Base-by-base conservation (phyloP, 2,888 invertebrate genomes). In the Agrilus biguttatus region DNA sequence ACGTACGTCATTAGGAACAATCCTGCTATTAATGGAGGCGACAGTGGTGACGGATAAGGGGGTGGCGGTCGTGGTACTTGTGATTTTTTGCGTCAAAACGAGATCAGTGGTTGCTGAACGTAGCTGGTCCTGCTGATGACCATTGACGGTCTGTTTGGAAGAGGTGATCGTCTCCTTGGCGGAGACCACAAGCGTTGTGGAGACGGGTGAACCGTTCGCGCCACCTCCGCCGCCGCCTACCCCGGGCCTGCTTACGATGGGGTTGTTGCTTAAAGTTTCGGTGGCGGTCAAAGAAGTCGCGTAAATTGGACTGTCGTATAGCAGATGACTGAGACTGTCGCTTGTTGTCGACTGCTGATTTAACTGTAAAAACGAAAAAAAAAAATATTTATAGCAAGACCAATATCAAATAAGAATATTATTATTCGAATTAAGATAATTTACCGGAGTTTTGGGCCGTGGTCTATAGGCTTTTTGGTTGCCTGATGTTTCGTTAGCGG, bases 221-320 rank as follows among this genome's bases (percentile, higher is more conserved):
- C 28, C 28, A 10, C 28, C 28, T 3, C 28, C 28, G 58, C 60
- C 51, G 58, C 61, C 49, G 60, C 60, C 41, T 60, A 28, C 28
- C 28, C 28, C 28, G 59, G 66, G 46, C 45, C 53, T 60, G 55
- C 56, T 58, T 56, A 51, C 61, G 67, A 69, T 58, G 69, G 69
- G 63, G 65, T 67, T 58, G 70, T 72, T 63, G 68, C 68, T 62
- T 65, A 62, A 63, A 65, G 56, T 70, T 67, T 63, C 70, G 60
- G 62, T 71, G 65, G 67, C 70, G 60, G 67, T 69, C 54, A 82
- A 78, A 51, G 84, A 84, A 49, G 85, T 86, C 52, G 86, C 85
- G 73, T 86, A 87, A 53, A 87, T 85, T 44, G 84, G 82, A 44
- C 83, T 81, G 61, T 80, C 82, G 61, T 82, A 83, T 58, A 84